Evolutionary conservation across 2,888 invertebrate genomes (phyloP), one percentile per base, ranked within the genome.

Genomic region (Cerceris ruficornis): DNA sequence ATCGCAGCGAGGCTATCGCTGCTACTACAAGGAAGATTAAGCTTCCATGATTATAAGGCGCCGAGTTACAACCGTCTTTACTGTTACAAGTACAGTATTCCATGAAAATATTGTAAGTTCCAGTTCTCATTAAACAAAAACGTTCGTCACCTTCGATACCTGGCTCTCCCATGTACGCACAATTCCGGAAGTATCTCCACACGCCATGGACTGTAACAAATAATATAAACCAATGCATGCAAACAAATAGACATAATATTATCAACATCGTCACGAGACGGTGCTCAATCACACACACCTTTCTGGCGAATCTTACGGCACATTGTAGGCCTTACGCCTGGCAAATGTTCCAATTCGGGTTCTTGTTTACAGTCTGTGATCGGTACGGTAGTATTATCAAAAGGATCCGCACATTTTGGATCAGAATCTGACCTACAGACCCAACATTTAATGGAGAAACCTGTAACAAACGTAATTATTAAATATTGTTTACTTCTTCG

Each of bases 31-130:
- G 70, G 11, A 62, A 66, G 9, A 86, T 41, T 49, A 88, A 70
- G 83, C 84, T 88, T 14, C 75, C 86, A 15, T 71, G 73, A 42
- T 82, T 60, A 9, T 66, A 65, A 0, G 93, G 91, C 0, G 95
- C 95, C 2, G 94, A 92, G 91, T 98, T 98, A 90, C 98, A 98
- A 0, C 98, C 98, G 91, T 98, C 98, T 92, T 98, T 98, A 88
- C 96, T 97, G 87, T 97, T 97, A 88, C 98, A 98, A 0, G 98
- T 98, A 91, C 98, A 98, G 88, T 97, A 98, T 92, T 98, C 98
- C 93, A 97, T 96, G 91, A 98, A 98, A 84, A 98, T 97, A 91
- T 98, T 98, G 92, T 97, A 98, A 0, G 97, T 97, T 17, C 98
- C 98, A 0, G 97, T 97, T 87, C 98, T 94, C 96, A 98, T 97